A percentile compares a stretch with the other conserved stretches of the same genome.
Evolutionary conservation across 37 sponge, comb jelly and placozoan genomes (phyloP).

Genomic region (Petrosia ficiformis): DNA sequence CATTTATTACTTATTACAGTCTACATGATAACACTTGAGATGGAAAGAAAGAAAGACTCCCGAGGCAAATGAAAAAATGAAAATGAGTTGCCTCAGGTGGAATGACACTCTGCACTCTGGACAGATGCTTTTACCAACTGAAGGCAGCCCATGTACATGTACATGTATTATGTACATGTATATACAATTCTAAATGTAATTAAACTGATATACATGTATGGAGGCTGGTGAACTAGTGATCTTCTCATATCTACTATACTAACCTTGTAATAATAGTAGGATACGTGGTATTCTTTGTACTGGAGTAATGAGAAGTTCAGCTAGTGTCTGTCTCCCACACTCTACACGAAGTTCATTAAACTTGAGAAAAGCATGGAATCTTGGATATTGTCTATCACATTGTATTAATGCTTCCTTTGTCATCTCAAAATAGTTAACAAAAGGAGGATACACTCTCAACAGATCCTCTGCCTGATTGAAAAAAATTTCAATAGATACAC

Average conservation of each 20-base stretch:
- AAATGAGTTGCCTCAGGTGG: too few relatives aligned
- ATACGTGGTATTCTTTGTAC: conserved; percentile 88
- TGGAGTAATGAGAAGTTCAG: conserved; percentile 84
- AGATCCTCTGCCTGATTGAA: conserved; percentile 64
- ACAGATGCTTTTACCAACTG: too few relatives aligned
- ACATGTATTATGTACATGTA: too few relatives aligned
- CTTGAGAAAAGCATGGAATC: conserved; percentile 93
- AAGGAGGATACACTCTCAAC: conserved; percentile 78
- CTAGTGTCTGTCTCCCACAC: conserved; percentile 81
- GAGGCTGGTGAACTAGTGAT: not conserved
- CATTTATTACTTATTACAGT: too few relatives aligned
- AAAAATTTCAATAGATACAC: not conserved
- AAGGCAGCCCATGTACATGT: too few relatives aligned
- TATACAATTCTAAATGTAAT: too few relatives aligned
- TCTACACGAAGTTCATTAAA: conserved; percentile 76
- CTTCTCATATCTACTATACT: not conserved
- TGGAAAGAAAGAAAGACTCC: too few relatives aligned
- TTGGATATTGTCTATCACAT: conserved; percentile 79
- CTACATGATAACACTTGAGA: too few relatives aligned
- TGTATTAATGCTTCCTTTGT: conserved; percentile 73
- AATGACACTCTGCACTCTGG: too few relatives aligned
- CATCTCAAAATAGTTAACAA: conserved; percentile 88
- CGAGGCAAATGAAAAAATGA: too few relatives aligned
- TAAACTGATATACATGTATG: too few relatives aligned
- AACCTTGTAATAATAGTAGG: conserved; percentile 86